Percentiles rank a stretch among this genome's conserved stretches.
phyloP scores from a whole-genome alignment of 2,888 invertebrate species.

The Zaprionus obscuricornis region DNA sequence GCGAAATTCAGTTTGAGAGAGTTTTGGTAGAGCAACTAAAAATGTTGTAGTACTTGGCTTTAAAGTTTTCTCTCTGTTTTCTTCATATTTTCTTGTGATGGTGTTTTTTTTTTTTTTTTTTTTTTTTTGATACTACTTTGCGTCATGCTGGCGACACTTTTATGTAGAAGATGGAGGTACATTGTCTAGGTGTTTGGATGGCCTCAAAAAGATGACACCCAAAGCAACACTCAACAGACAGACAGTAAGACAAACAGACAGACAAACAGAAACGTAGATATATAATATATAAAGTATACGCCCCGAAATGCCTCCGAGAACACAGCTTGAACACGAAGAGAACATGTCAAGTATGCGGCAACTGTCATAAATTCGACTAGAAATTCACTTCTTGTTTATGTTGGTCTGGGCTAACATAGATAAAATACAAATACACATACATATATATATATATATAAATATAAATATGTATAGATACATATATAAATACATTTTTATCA shows the following conservation, averaged over 20 bases:
- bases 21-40: too few species aligned
- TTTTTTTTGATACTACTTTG: conserved; percentile 34
- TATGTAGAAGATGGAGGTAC: conserved; percentile 36
- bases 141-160: conserved; percentile 68
- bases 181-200: conserved; percentile 62
- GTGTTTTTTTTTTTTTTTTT: conserved; percentile 3
- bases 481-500: conserved; percentile 35
- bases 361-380: conserved; percentile 70
- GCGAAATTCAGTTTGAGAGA: too few species aligned
- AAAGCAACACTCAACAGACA: background rate
- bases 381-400: conserved; percentile 60
- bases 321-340: too few species aligned
- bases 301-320: too few species aligned
- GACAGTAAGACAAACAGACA: too few species aligned
- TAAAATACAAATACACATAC: conserved; percentile 42
- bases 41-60: conserved; percentile 54
- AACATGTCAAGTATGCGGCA: conserved; percentile 57
- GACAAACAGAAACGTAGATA: too few species aligned
- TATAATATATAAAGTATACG: background rate
- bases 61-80: conserved; percentile 49
- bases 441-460: conserved; percentile 13
- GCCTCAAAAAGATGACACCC: conserved; percentile 11
- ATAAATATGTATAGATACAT: conserved; percentile 3
- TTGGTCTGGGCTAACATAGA: conserved; percentile 60
- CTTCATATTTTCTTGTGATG: too few species aligned